These are phyloP conservation scores for Cephus cinctus DNA, from an alignment of 1,140 invertebrate genomes.

Conservation along the genomic window DNA sequence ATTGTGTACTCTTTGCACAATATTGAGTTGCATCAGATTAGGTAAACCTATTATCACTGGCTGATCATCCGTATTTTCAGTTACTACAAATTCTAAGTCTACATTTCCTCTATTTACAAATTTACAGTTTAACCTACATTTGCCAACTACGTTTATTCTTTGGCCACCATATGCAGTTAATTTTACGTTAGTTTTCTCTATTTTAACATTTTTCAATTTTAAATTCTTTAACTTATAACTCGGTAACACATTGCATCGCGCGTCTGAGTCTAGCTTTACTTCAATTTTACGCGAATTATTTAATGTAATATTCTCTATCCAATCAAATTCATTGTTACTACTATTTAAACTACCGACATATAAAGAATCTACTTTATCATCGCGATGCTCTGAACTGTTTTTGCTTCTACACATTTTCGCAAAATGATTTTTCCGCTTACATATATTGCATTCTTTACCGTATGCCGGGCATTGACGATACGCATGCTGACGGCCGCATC, in stretches of 20 bases:
- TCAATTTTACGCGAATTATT: conserved; percentile 6
- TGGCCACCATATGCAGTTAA: conserved; percentile 3
- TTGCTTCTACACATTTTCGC: conserved; percentile 2
- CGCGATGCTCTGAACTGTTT: background rate
- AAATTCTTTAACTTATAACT: conserved; percentile 1
- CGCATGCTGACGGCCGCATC: conserved; percentile 10
- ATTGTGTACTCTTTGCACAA: background rate
- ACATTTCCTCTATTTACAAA: background rate
- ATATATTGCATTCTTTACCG: conserved; percentile 13
- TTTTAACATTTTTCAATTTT: background rate
- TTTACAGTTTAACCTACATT: background rate
- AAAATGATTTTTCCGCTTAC: conserved; percentile 14
- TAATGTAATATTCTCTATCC: conserved; percentile 22
- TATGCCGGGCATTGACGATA: conserved; percentile 16
- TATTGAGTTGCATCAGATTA: background rate
- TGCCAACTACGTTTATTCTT: background rate
- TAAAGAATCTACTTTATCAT: background rate
- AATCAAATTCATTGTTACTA: background rate
- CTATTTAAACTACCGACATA: background rate
- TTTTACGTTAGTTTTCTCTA: background rate
- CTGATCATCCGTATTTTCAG: background rate
- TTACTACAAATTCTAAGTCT: background rate
- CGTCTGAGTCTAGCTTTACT: conserved; percentile 13
- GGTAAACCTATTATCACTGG: background rate
- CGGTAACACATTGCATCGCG: conserved; percentile 1